phyloP scores from a whole-genome alignment of 2,113 vertebrate species.

The Myotis yumanensis region DNA sequence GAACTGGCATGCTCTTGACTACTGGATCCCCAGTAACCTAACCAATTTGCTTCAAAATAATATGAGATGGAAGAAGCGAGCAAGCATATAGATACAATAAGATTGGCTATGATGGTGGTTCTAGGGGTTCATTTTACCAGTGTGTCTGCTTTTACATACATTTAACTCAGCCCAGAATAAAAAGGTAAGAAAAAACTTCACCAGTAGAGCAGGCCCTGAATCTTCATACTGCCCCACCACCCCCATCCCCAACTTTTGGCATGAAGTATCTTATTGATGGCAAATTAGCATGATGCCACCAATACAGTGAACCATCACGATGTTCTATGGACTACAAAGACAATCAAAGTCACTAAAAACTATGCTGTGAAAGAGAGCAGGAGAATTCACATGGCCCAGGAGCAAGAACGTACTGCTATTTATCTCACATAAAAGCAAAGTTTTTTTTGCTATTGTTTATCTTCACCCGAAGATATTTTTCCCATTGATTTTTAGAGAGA shows the following conservation, averaged over 20 bases:
- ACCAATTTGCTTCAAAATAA: neutral
- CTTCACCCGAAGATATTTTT: no score
- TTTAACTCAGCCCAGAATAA: conserved; percentile 17
- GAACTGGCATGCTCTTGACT: neutral
- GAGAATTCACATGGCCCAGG: neutral
- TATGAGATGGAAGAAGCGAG: neutral
- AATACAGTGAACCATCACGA: neutral
- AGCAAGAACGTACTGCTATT: neutral
- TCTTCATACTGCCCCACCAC: neutral
- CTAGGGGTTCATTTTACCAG: neutral
- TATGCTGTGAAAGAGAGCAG: neutral
- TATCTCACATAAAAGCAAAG: neutral
- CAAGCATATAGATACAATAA: neutral
- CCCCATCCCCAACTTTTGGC: neutral
- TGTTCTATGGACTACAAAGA: neutral
- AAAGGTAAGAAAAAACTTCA: conserved; percentile 14
- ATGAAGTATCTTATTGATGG: neutral
- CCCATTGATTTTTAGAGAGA: no score
- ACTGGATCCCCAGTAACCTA: neutral
- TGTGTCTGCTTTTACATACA: neutral
- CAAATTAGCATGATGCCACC: neutral
- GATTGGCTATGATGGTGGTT: neutral
- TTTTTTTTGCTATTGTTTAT: neutral
- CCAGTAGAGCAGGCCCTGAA: neutral
- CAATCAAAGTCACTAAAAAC: neutral